phyloP scores from a whole-genome alignment of 2,113 vertebrate species.

The Nyctereutes procyonoides region DNA sequence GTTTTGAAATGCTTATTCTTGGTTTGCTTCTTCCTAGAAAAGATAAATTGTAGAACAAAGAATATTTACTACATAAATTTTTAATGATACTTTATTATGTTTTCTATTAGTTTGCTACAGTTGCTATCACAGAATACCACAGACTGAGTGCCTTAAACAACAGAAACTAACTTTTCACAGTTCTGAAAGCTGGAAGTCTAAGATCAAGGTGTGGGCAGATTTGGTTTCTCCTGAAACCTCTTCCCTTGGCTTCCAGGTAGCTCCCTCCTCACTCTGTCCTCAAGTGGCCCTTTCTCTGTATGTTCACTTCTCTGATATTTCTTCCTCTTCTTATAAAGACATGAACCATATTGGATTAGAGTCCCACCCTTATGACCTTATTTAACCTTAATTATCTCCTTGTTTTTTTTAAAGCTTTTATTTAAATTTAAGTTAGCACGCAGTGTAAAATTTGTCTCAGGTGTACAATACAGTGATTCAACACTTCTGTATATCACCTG shows the following conservation, averaged over 20 bases:
- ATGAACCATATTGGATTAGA: background rate
- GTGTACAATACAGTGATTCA: background rate
- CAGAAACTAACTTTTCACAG: background rate
- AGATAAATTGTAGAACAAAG: constrained; percentile 26
- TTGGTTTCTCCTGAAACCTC: background rate
- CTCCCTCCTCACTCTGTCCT: background rate
- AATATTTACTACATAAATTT: constrained; percentile 46
- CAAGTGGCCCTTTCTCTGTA: background rate
- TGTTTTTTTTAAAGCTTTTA: background rate
- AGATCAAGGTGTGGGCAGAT: background rate
- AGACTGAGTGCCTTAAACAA: background rate
- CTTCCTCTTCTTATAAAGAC: background rate
- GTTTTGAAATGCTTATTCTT: background rate
- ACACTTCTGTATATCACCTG: background rate
- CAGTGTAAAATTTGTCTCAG: background rate
- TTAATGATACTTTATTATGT: background rate
- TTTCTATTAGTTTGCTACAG: background rate
- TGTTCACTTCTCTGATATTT: background rate
- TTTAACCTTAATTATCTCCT: background rate
- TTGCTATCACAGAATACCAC: background rate
- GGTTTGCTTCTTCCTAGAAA: background rate
- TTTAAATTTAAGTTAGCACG: background rate
- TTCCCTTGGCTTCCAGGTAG: background rate
- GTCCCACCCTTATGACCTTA: background rate
- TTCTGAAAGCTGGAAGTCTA: background rate